phyloP scores from a whole-genome alignment of 2,113 vertebrate genomes.

The Macaca mulatta region DNA sequence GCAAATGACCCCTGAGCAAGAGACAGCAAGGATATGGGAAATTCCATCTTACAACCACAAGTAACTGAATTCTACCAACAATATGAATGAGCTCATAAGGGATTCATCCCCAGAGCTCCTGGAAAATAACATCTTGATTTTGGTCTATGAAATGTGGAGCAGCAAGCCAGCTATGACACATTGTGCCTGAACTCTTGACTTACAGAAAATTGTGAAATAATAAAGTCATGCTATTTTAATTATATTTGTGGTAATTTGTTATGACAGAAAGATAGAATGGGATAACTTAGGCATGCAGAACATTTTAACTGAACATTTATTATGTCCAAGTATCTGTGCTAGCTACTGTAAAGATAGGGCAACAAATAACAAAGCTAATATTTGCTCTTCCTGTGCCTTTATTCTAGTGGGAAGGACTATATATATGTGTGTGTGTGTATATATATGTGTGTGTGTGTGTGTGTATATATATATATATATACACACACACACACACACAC shows the following conservation, averaged over 20 bases:
- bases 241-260: not conserved
- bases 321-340: not conserved
- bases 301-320: not conserved
- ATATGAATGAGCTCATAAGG: not conserved
- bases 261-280: not conserved
- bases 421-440: fast-evolving
- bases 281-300: not conserved
- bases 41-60: not conserved
- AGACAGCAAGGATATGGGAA: not conserved
- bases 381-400: not conserved
- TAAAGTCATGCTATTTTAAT: not conserved
- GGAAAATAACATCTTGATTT: not conserved
- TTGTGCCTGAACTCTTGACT: not conserved
- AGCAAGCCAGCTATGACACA: not conserved
- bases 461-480: fast-evolving
- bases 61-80: not conserved
- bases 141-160: not conserved
- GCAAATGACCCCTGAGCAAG: not conserved
- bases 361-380: not conserved
- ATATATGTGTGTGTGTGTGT: fast-evolving
- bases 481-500: too few species aligned
- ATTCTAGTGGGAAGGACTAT: not conserved
- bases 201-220: not conserved
- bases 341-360: not conserved
- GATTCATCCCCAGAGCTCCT: not conserved